A percentile compares a stretch with the other conserved stretches of the same genome.
Conservation (phyloP, 1,140 invertebrate species). For the Conus betulinus region DNA sequence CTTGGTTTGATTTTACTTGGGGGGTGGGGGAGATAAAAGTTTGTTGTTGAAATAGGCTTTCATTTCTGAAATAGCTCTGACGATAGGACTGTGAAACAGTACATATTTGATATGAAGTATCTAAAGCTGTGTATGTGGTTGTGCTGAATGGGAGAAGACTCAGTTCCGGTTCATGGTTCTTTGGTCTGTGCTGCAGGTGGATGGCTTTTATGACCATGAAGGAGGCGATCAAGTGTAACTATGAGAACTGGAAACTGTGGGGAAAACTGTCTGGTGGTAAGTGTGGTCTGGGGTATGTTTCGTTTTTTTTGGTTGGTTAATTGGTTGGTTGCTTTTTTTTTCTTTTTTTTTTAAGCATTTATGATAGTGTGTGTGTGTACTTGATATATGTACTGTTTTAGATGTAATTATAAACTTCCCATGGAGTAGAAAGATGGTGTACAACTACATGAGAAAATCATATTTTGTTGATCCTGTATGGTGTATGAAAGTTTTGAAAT, state of each 20-base stretch:
- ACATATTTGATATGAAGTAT: too few relatives aligned
- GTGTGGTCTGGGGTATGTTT: conserved; percentile 31
- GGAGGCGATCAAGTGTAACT: conserved; percentile 94
- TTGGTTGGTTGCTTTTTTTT: not conserved
- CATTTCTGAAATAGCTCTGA: too few relatives aligned
- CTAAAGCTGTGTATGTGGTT: too few relatives aligned
- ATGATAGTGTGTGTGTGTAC: not conserved
- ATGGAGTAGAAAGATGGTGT: too few relatives aligned
- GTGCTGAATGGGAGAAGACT: not conserved
- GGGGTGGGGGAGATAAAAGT: too few relatives aligned
- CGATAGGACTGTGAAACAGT: too few relatives aligned
- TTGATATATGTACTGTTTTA: not conserved
- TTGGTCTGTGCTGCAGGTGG: conserved; percentile 59
- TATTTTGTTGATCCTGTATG: too few relatives aligned
- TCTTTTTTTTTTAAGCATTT: not conserved
- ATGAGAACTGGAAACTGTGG: conserved; percentile 97
- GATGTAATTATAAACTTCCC: too few relatives aligned
- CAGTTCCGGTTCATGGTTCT: not conserved
- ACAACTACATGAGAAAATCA: too few relatives aligned
- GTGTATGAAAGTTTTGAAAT: too few relatives aligned
- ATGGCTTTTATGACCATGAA: conserved; percentile 82
- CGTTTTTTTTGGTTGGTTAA: not conserved
- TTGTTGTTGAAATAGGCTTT: too few relatives aligned
- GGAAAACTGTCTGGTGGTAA: conserved; percentile 84
- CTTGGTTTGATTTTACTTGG: too few relatives aligned